Evolutionary conservation across 2,888 invertebrate genomes (phyloP), one percentile per base, ranked within the genome.

Genomic region (Clostera curtula): DNA sequence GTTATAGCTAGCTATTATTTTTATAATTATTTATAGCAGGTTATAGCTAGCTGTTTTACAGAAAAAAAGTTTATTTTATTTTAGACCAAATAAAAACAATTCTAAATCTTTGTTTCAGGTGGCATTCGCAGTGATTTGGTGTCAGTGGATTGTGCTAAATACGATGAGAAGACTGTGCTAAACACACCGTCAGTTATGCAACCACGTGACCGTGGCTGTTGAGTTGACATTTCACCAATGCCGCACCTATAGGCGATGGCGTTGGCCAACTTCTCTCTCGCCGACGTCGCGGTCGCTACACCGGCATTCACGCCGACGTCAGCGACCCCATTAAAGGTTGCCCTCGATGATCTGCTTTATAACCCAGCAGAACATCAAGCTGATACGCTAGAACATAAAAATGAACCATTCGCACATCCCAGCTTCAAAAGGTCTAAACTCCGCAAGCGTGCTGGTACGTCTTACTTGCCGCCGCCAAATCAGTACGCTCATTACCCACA

Each of bases 401-500:
- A 48, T 12, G 63, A 62, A 25, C 77, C 77, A 5, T 83, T 76
- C 36, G 29, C 57, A 10, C 68, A 64, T 16, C 83, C 80, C 10
- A 63, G 63, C 30, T 57, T 29, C 25, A 32, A 72, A 40, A 59
- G 76, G 24, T 54, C 76, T 0, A 83, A 83, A 41, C 64, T 80
- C 8, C 59, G 79, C 38, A 83, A 82, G 43, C 71, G 83, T 29
- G 77, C 82, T 5, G 83, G 83, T n/a, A 63, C 76, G 8, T 60
- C 80, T 7, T 83, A 83, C 37, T 61, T 83, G 4, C 83, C 83
- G 9, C 83, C 83, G 7, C 68, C 67, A 0, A 73, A 77, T 36
- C 83, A 83, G 33, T 83, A 66, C 45, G 65, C 68, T 5, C 77
- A 75, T 36, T 83, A 83, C 43, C 76, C 59, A 25, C 62, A 69